phyloP scores from a whole-genome alignment of 2,888 invertebrate genomes.

The Idaea dimidiata region DNA sequence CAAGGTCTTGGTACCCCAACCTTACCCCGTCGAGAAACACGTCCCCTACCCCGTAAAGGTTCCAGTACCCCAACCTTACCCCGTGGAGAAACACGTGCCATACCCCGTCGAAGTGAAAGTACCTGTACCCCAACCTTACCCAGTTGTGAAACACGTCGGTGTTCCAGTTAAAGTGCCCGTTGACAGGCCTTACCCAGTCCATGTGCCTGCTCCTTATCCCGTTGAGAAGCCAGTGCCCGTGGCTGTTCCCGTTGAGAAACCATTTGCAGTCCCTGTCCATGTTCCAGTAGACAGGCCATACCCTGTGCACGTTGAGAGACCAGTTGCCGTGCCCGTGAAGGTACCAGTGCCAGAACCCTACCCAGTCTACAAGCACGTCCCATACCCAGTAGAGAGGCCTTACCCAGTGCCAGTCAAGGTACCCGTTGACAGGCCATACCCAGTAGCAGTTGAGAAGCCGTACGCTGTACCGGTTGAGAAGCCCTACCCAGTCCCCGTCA shows the following conservation, averaged over 20 bases:
- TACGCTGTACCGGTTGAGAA: slow-evolving; percentile 75
- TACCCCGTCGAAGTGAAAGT: slow-evolving; percentile 88
- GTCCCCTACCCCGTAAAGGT: slow-evolving; percentile 88
- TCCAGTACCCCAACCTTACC: slow-evolving; percentile 88
- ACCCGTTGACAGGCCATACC: slow-evolving; percentile 84
- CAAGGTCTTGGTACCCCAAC: slow-evolving; percentile 88
- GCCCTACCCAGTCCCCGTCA: slow-evolving; percentile 80
- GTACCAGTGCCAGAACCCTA: slow-evolving; percentile 81
- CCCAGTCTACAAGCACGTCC: slow-evolving; percentile 85
- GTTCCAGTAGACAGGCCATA: slow-evolving; percentile 83
- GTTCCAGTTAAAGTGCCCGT: slow-evolving; percentile 85
- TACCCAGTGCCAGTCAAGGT: slow-evolving; percentile 86
- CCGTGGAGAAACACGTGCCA: slow-evolving; percentile 87
- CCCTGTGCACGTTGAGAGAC: slow-evolving; percentile 78
- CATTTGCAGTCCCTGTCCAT: slow-evolving; percentile 82
- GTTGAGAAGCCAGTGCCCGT: slow-evolving; percentile 83
- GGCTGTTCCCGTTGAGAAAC: slow-evolving; percentile 83
- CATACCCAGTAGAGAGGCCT: slow-evolving; percentile 81
- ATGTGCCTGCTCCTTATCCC: slow-evolving; percentile 82
- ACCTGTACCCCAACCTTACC: slow-evolving; percentile 88
- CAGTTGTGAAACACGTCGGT: slow-evolving; percentile 83
- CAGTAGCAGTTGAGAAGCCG: slow-evolving; percentile 77
- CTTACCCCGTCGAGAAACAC: slow-evolving; percentile 90
- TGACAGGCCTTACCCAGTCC: slow-evolving; percentile 85
- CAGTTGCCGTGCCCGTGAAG: slow-evolving; percentile 76